A percentile compares a stretch with the other conserved stretches of the same genome.
Conservation (phyloP, 2,888 invertebrate species). For the Seira musarum region DNA sequence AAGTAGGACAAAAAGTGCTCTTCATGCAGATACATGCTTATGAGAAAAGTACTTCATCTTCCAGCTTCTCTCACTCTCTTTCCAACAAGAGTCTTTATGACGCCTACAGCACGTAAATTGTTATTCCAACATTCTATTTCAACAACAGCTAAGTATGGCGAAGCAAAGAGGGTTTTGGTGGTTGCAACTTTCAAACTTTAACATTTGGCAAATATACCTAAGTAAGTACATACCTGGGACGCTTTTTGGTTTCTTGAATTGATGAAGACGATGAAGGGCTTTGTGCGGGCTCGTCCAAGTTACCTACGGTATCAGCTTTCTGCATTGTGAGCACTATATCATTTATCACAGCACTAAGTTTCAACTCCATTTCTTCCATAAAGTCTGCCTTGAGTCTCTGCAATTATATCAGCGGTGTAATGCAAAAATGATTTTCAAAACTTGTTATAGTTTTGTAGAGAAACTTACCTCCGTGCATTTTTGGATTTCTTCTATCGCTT, state of each 20-base stretch:
- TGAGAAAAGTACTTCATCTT: no score
- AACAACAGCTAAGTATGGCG: no score
- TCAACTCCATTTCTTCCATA: slow-evolving; percentile 66
- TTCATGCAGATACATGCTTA: no score
- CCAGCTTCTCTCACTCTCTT: no score
- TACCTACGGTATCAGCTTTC: slow-evolving; percentile 69
- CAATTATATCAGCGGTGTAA: not conserved
- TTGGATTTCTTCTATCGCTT: slow-evolving; percentile 51
- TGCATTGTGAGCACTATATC: slow-evolving; percentile 72
- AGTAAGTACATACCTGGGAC: slow-evolving; percentile 22
- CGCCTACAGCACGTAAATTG: no score
- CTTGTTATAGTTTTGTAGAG: not conserved
- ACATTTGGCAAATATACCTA: no score
- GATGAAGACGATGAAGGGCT: not conserved
- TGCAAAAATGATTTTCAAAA: not conserved
- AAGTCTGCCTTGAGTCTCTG: slow-evolving; percentile 67
- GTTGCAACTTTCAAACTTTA: no score
- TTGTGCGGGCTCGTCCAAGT: not conserved
- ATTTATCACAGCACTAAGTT: slow-evolving; percentile 72
- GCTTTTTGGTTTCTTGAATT: not conserved
- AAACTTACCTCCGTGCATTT: slow-evolving; percentile 45
- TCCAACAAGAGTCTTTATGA: no score
- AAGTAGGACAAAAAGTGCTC: not conserved
- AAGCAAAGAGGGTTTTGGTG: no score
- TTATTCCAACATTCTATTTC: no score